These are phyloP conservation scores for Trachymyrmex cornetzi DNA, from an alignment of 1,140 invertebrate species.

Conservation along the genomic window DNA sequence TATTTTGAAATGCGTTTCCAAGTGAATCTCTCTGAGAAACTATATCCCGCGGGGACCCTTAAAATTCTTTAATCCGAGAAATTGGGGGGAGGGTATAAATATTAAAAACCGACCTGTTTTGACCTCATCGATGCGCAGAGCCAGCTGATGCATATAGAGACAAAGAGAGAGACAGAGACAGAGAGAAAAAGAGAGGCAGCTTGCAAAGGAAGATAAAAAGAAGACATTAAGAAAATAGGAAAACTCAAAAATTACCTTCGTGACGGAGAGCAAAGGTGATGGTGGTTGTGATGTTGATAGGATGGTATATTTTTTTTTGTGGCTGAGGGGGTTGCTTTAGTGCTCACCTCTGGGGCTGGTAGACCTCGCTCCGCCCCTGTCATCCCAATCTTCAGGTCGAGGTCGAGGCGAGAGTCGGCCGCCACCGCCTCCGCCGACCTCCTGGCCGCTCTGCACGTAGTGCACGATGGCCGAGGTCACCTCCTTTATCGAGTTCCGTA, in stretches of 20 bases:
- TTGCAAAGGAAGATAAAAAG: constrained; percentile 76
- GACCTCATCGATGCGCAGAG: constrained; percentile 33
- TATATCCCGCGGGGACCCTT: neutral
- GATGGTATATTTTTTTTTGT: constrained; percentile 80
- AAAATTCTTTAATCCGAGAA: constrained; percentile 31
- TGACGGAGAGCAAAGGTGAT: constrained; percentile 84
- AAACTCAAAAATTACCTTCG: constrained; percentile 85
- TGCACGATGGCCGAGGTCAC: constrained; percentile 97
- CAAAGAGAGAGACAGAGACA: constrained; percentile 61
- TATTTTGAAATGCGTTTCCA: neutral
- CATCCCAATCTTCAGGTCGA: constrained; percentile 84
- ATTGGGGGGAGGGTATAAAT: constrained; percentile 17
- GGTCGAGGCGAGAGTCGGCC: constrained; percentile 84
- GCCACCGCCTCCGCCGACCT: constrained; percentile 83
- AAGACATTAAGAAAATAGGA: constrained; percentile 76
- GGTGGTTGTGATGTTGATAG: constrained; percentile 80
- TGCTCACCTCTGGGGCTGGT: constrained; percentile 87
- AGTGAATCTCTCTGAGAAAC: constrained; percentile 4
- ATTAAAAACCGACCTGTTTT: constrained; percentile 60
- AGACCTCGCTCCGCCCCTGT: constrained; percentile 85
- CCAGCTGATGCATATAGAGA: constrained; percentile 59
- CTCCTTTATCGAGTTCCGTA: constrained; percentile 96
- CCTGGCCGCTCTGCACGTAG: constrained; percentile 93
- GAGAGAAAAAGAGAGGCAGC: constrained; percentile 69
- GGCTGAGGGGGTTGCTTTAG: constrained; percentile 81